Evolutionary conservation across 2,113 vertebrate species (phyloP), one percentile per base, ranked within the genome.

Genomic region (Catagonus wagneri): DNA sequence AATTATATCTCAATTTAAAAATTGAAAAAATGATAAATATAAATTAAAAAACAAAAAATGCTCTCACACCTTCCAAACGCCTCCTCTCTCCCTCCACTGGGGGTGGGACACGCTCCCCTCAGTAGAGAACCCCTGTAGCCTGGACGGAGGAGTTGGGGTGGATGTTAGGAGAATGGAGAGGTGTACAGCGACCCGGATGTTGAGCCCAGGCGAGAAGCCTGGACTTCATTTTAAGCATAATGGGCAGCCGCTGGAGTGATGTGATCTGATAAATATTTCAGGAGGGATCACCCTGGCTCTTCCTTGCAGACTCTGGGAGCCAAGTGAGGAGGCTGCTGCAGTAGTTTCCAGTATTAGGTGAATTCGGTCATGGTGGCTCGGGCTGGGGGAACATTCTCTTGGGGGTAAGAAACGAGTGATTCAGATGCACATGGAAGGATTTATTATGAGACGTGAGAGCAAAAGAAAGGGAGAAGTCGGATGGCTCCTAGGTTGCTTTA

Each of bases 181-280:
- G 71, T 14, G 25, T n/a, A 34, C 34, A 27, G 90, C 32, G 34
- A 7, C 25, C 27, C 14, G 29, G 44, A 39, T 60, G 39, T 61
- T 50, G 76, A 56, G 52, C 34, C 14, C 81, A 34, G 58, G 60
- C 20, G 39, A 56, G 71, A 83, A 65, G 68, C 34, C 78, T 80
- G 72, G 9, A 14, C 87, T 88, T 93, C 69, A 79, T 91, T 84
- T 79, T 84, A 83, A 93, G 69, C 20, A 10, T 90, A 63, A 52
- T 0, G 0, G 83, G 44, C 76, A 86, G 87, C 29, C 25, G 4
- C 65, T 79, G 14, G 61, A 88, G 52, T 84, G 83, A 83, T 75
- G 81, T 10, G 78, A 81, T 83, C 58, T 91, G 90, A 54, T 44
- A 60, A 60, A 54, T 83, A 69, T 69, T 95, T 93, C 44, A 56